These are phyloP conservation scores for Brachionus plicatilis DNA, from an alignment of 1,140 invertebrate genomes.

Conservation along the genomic window DNA sequence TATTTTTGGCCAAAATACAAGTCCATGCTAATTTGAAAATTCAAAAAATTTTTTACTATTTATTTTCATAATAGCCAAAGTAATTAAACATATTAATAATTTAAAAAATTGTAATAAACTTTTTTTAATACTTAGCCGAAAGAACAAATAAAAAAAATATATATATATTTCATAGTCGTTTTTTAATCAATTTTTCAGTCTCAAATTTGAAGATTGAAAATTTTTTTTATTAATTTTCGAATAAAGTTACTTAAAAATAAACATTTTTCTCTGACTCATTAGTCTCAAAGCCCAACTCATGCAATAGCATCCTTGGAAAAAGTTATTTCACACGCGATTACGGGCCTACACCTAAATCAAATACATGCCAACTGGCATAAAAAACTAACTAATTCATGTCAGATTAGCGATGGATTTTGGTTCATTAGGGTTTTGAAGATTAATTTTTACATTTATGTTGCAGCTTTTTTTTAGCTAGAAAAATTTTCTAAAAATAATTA, in stretches of 20 bases:
- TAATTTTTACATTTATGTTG: not conserved
- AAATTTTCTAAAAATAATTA: not conserved
- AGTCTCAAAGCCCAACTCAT: not conserved
- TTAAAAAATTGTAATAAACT: not conserved
- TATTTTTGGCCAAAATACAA: not conserved
- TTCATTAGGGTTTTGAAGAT: constrained; percentile 25
- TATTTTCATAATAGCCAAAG: too few relatives aligned
- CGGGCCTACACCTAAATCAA: not conserved
- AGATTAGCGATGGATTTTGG: not conserved
- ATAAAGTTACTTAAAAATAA: not conserved
- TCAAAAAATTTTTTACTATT: too few relatives aligned
- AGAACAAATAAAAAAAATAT: not conserved
- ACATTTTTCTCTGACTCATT: not conserved
- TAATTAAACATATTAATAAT: not conserved
- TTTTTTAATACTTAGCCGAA: not conserved
- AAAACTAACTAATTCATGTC: not conserved
- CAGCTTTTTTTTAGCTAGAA: not conserved
- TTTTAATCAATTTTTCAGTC: too few relatives aligned
- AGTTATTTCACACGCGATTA: not conserved
- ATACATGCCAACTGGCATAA: not conserved
- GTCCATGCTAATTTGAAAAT: not conserved
- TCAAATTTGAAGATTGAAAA: not conserved
- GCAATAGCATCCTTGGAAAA: not conserved
- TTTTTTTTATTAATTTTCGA: not conserved
- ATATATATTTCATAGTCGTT: not conserved